Evolutionary conservation across 2,888 invertebrate species (phyloP), one percentile per base, ranked within the genome.

Genomic region (Drosophila histrio): DNA sequence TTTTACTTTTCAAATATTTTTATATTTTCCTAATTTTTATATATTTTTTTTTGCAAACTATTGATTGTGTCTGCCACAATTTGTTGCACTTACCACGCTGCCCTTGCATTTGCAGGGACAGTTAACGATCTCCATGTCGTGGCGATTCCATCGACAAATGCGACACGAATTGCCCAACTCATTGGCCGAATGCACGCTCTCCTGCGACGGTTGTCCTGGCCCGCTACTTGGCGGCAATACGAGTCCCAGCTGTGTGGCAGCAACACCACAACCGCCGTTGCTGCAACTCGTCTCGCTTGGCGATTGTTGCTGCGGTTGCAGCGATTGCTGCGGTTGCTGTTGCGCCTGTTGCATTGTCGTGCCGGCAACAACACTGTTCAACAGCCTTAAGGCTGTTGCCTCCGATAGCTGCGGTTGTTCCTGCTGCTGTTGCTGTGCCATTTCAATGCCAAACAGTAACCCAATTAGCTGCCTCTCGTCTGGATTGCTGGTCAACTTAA

Each of bases 71-170:
- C 1, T 26, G 26, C 8, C 26, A 26, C 24, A 26, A n/a, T n/a
- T n/a, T 38, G 19, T 5, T 0, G 13, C n/a, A 26, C 72, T 72
- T 43, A 91, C 91, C 80, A 91, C 91, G 61, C 89, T 91, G 34
- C 91, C 91, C 46, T 83, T 90, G 77, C 91, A 91, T 11, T 77
- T 79, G 64, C 91, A 91, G 3, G 91, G 91, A 72, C 90, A 91
- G 26, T 60, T 72, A n/a, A 88, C 77, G 17, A 91, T 71, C 49
- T 89, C 80, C 72, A 89, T 78, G 30, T 90, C 89, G 59, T 69
- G 82, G 21, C 89, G 89, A 58, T 89, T 82, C 81, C 88, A 91
- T 22, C 90, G 91, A 59, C 91, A 91, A 38, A 91, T 91, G 53
- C 91, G 89, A 54, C 91, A 91, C 11, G 88, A 90, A 24, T 89